These are phyloP conservation scores for Solen grandis DNA, from an alignment of 1,140 invertebrate species.

Conservation along the genomic window DNA sequence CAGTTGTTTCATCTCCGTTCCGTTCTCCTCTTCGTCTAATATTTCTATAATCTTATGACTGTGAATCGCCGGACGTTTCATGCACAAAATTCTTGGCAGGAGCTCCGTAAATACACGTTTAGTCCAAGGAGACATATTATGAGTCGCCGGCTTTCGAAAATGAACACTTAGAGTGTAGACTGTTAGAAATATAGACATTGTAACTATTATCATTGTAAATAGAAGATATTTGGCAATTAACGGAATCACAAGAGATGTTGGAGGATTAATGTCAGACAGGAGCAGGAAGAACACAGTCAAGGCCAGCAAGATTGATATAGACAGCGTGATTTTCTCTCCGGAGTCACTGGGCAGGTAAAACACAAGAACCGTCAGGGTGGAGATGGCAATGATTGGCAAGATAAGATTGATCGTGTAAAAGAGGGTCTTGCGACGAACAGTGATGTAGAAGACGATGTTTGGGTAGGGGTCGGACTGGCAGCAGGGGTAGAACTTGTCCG, in stretches of 20 bases:
- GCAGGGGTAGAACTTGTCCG: slow-evolving; percentile 74
- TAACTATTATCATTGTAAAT: slow-evolving; percentile 99
- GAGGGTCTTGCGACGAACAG: slow-evolving; percentile 79
- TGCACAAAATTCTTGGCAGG: slow-evolving; percentile 85
- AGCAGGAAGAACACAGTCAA: slow-evolving; percentile 99
- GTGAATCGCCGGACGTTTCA: slow-evolving; percentile 72
- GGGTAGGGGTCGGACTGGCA: slow-evolving; percentile 76
- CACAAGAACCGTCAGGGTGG: slow-evolving; percentile 97
- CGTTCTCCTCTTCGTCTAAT: no score
- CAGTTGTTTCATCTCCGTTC: slow-evolving; percentile 79
- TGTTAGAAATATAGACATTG: slow-evolving; percentile 98
- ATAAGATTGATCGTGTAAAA: slow-evolving; percentile 81
- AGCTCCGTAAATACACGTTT: slow-evolving; percentile 95
- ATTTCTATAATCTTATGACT: no score
- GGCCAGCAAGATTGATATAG: slow-evolving; percentile 99
- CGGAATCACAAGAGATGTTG: slow-evolving; percentile 98
- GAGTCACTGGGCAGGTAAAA: slow-evolving; percentile 99
- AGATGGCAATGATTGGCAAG: slow-evolving; percentile 83
- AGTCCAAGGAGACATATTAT: slow-evolving; percentile 96
- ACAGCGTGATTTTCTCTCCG: slow-evolving; percentile 99
- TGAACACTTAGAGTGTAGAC: slow-evolving; percentile 99
- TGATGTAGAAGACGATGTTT: slow-evolving; percentile 79
- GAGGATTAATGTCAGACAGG: slow-evolving; percentile 98
- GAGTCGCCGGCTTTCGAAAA: slow-evolving; percentile 97
- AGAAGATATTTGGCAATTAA: slow-evolving; percentile 98